Evolutionary conservation across 2,113 vertebrate species (phyloP).

Genomic region (Ceyx margarethae): DNA sequence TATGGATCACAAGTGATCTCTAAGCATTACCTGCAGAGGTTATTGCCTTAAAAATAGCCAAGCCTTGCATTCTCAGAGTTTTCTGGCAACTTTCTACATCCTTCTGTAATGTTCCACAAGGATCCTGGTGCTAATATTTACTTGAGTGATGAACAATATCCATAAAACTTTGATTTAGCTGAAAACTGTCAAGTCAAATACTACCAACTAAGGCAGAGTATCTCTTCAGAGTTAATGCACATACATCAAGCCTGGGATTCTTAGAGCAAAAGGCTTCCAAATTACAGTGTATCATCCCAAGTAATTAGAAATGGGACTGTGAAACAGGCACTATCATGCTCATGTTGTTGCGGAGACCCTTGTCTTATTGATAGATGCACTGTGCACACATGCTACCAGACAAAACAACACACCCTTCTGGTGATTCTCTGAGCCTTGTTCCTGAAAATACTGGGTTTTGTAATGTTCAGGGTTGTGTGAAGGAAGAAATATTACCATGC

Average conservation of each 20-base stretch:
- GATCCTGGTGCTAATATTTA: neutral
- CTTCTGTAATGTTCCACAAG: neutral
- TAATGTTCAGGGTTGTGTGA: neutral
- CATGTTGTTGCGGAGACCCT: fast-evolving
- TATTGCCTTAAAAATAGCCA: neutral
- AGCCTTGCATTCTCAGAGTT: neutral
- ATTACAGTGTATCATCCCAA: neutral
- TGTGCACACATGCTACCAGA: neutral
- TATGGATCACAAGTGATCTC: neutral
- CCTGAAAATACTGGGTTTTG: neutral
- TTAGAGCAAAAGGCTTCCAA: neutral
- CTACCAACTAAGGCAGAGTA: neutral
- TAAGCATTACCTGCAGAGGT: neutral
- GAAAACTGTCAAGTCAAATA: neutral
- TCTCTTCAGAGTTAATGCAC: neutral
- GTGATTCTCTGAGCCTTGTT: neutral
- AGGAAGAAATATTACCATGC: neutral
- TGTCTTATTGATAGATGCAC: neutral
- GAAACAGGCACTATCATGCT: neutral
- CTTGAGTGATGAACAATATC: neutral
- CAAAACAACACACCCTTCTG: neutral
- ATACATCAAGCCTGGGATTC: neutral
- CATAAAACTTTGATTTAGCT: neutral
- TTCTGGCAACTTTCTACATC: neutral
- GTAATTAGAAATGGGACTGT: neutral